Evolutionary conservation across 2,888 invertebrate genomes (phyloP), one percentile per base, ranked within the genome.

Genomic region (Macrosoma leucophasiata): DNA sequence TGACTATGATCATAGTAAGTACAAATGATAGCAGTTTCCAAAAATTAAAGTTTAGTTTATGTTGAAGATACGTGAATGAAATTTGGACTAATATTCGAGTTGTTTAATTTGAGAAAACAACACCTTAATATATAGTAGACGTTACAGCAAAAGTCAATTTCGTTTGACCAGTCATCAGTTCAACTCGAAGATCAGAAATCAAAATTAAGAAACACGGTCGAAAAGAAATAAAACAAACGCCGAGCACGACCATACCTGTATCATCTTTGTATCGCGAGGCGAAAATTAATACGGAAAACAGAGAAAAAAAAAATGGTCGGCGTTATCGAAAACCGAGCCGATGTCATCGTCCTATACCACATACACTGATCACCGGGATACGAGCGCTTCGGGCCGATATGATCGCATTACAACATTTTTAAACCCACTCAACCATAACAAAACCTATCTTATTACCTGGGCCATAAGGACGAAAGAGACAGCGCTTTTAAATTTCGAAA

Each of bases 241-340:
- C 32, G 30, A 43, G 43, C 49, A 50, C 43, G 50, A 48, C 45
- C 30, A 41, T 43, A 38, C 41, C 46, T 33, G 49, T 59, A 63
- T 62, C 61, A 56, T 52, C 49, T 52, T 51, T 47, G 53, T 62
- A 74, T 75, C 70, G 65, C 62, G 38, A 56, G 58, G 66, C 62
- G 73, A 75, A 78, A 78, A 72, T 69, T 69, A 74, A 77, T 73
- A 74, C 69, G 49, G 46, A 58, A 65, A 67, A 64, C 57, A 63
- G 72, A 9, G 29, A 29, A 35, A 29, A 33, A 35, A 35, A 5
- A 29, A 61, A 58, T 58, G 54, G 53, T 52, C 53, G 50, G 50
- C 59, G 67, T 68, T 75, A 76, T 77, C 75, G 71, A 76, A 76
- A 67, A 68, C 62, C 61, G 55, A 61, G 58, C 55, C 65, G 61